Base-by-base conservation (phyloP, 2,888 invertebrate species). In the Megalurothrips usitatus region DNA sequence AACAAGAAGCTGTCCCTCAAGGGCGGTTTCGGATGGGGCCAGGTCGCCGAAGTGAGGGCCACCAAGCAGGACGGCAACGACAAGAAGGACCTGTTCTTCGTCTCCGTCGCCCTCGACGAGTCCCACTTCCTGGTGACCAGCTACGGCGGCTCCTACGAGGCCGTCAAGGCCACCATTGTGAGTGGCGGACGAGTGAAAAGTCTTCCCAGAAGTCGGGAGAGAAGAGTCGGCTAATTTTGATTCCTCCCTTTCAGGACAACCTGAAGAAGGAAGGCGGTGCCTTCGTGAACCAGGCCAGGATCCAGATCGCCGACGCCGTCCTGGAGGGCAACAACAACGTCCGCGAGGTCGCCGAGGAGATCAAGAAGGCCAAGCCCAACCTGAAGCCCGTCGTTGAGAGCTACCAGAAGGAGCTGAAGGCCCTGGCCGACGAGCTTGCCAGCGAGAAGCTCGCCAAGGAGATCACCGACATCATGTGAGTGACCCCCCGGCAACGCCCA, bases 381-480 rank as follows among this genome's bases (percentile, higher is more conserved):
- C 85, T 92, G 28, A 89, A 91, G 80, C 89, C 91, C 6, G 86
- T 94, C 0, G 86, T 89, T n/a, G 88, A 90, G 10, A 90, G 92
- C 49, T 93, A 94, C 86, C 88, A 88, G 68, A 87, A 89, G 0
- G 93, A 95, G 85, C 83, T 94, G 17, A 88, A 90, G 47, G 91
- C 91, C 83, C 88, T 96, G 78, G 89, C 91, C 83, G 88, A 92
- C 6, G 95, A 96, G 85, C 87, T 95, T 3, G 88, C 91, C 81
- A 89, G 90, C 63, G 95, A 95, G 85, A 91, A 93, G 84, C 90
- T 91, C 0, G 86, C 95, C 81, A 90, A 92, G 84, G 90, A 93
- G 82, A 87, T 94, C 48, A 89, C 90, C 2, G 90, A 91, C 79
- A 87, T 89, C 19, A 83, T 92, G 91, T 92, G 87, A 90, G 92